Base-by-base conservation (phyloP, 1,140 invertebrate genomes). In the Calosoma granatense region DNA sequence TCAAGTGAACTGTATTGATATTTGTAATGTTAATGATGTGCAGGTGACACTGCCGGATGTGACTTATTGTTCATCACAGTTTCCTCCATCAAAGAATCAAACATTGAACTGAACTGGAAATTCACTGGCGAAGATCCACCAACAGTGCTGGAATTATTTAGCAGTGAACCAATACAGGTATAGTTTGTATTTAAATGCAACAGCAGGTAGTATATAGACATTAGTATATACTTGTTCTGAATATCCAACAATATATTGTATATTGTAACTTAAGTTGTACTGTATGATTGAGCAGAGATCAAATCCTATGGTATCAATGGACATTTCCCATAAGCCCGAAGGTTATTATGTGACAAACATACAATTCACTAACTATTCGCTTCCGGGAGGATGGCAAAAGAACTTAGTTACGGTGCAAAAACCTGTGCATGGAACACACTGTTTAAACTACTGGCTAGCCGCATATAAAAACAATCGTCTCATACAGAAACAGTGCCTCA, bases 401-500 rank as follows among this genome's bases (percentile, higher is more conserved):
- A 56, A 43, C 55, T 60, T 53, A 53, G 15, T 12, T 15, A 70
- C 55, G 61, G 62, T 15, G 62, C 59, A 47, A 60, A 64, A 64
- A 3, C 58, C 64, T 1, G 63, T 67, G 51, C 65, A 66, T 20
- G 72, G 71, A 20, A 64, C 65, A 9, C 72, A 75, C 60, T 79
- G 77, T 60, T 67, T 78, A 22, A 73, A 75, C n/a, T 76, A 74
- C 63, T 74, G 75, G 63, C 81, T 81, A 21, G 77, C 74, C 15
- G 76, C 79, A 22, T 76, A 78, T 21, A 72, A 72, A 58, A 69
- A 77, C 22, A 71, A 74, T 19, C 61, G 62, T 3, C 63, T 79
- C 20, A 63, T 81, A 4, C 67, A 76, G 54, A 73, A 70, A 17
- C 76, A 80, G 14, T 86, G 83, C 65, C 66, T 85, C 20, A 76